A percentile compares a stretch with the other conserved stretches of the same genome.
Conservation (phyloP, 2,888 invertebrate genomes). For the Hyles lineata region DNA sequence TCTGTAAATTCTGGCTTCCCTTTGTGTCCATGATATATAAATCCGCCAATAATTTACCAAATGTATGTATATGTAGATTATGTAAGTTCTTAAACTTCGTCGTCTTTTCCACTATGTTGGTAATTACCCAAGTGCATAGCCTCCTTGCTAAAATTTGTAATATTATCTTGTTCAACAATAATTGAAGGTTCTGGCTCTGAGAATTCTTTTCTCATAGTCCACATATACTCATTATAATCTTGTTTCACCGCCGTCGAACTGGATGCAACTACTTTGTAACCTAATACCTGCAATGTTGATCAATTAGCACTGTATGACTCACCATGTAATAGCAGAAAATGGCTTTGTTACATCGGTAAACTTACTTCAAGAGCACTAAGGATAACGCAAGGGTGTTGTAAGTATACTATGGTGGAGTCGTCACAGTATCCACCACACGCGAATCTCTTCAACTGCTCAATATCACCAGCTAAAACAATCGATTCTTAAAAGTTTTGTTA, state of each 20-base stretch:
- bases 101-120: conserved; percentile 75
- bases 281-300: conserved; percentile 86
- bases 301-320: conserved; percentile 35
- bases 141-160: conserved; percentile 86
- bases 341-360: conserved; percentile 29
- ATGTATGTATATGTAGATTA: background rate
- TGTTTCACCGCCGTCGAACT: conserved; percentile 94
- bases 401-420: conserved; percentile 93
- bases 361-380: conserved; percentile 92
- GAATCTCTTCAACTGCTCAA: conserved; percentile 92
- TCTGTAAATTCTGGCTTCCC: conserved; percentile 63
- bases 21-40: conserved; percentile 70
- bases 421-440: conserved; percentile 93
- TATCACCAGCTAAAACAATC: conserved; percentile 87
- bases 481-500: conserved; percentile 3
- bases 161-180: conserved; percentile 86
- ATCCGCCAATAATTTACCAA: background rate
- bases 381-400: conserved; percentile 94
- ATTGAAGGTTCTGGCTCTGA: conserved; percentile 91
- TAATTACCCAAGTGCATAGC: conserved; percentile 78
- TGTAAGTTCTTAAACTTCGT: conserved; percentile 66
- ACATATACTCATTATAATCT: conserved; percentile 96
- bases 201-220: conserved; percentile 96
- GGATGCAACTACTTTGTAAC: conserved; percentile 94
- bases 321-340: conserved; percentile 13